These are phyloP conservation scores for Pseudocheirus occidentalis DNA, from an alignment of 2,797 vertebrate species.

Conservation along the genomic window DNA sequence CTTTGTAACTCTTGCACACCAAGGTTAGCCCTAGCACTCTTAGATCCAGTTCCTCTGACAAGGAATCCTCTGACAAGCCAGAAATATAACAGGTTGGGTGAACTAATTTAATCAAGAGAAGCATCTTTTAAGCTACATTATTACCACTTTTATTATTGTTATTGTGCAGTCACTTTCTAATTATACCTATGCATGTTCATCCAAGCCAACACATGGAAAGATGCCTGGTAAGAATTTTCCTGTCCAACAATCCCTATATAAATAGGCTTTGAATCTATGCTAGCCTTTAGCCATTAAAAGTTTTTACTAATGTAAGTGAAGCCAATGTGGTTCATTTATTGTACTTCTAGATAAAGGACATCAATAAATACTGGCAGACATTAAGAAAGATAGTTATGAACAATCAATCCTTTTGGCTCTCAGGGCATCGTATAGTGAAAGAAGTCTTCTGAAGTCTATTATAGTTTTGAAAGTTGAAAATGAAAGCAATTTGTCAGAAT, in stretches of 20 bases:
- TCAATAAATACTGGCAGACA: neutral
- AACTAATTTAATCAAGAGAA: neutral
- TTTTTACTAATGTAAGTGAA: neutral
- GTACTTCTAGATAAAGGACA: neutral
- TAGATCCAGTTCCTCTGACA: neutral
- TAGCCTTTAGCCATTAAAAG: neutral
- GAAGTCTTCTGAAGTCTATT: neutral
- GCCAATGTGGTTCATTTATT: neutral
- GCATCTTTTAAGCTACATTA: neutral
- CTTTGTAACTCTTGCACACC: neutral
- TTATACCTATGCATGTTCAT: neutral
- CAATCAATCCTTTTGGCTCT: neutral
- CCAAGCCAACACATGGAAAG: neutral
- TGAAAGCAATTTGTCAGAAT: constrained; percentile 5
- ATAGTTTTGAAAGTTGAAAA: neutral
- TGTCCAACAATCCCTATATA: neutral
- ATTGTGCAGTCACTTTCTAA: neutral
- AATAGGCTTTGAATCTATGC: neutral
- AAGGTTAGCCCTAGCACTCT: neutral
- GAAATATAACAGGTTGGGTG: neutral
- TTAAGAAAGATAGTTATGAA: neutral
- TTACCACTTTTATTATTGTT: neutral
- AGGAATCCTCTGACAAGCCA: neutral
- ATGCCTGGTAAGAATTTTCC: neutral
- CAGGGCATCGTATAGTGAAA: neutral